phyloP scores from a whole-genome alignment of 2,797 vertebrate species.

The Phrynocephalus vlangalii region DNA sequence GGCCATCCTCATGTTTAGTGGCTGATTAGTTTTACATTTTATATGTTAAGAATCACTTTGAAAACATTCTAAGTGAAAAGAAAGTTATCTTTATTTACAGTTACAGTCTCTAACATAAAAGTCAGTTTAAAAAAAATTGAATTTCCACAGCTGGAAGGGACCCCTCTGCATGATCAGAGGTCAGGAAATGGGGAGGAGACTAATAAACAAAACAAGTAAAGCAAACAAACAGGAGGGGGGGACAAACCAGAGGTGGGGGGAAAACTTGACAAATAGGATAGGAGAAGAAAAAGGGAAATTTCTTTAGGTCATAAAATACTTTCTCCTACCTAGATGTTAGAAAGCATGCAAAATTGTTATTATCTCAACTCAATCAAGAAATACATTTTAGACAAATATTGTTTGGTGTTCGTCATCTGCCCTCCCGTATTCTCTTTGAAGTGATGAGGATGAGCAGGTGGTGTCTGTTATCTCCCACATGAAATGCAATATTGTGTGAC shows the following conservation, averaged over 20 bases:
- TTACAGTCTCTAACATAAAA: no score
- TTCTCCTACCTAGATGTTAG: background rate
- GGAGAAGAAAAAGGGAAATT: background rate
- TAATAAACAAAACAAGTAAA: background rate
- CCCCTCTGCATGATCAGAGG: background rate
- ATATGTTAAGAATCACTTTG: no score
- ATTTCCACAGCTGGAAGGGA: no score
- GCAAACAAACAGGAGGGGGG: background rate
- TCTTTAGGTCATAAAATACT: no score
- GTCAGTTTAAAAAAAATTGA: no score
- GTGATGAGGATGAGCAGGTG: constrained; percentile 49
- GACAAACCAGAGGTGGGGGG: background rate
- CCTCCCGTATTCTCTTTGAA: constrained; percentile 24
- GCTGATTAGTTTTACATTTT: no score
- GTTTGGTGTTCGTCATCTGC: constrained; percentile 6
- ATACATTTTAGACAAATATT: background rate
- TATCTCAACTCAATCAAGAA: constrained; percentile 10
- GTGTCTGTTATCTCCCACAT: constrained; percentile 38
- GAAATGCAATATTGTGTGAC: constrained; percentile 48
- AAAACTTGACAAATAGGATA: background rate
- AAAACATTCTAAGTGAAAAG: no score
- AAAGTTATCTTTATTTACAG: no score
- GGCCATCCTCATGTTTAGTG: no score
- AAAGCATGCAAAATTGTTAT: background rate
- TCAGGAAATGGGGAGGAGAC: background rate